Evolutionary conservation across 2,888 invertebrate genomes (phyloP), one percentile per base, ranked within the genome.

Genomic region (Meandrusa payeni): DNA sequence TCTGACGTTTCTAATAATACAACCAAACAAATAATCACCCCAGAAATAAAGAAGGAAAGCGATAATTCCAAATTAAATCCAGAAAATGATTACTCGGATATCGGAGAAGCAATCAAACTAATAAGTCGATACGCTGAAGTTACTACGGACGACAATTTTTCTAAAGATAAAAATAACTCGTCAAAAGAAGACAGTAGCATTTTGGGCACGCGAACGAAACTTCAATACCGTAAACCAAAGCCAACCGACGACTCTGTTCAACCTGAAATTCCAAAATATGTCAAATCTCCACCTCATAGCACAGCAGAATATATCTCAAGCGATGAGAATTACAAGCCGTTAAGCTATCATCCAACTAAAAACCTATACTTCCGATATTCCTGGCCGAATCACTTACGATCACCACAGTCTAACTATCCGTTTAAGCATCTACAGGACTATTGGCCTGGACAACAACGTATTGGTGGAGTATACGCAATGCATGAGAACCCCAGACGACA

Each of bases 51-150:
- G 45, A 75, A 75, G 54, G 64, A 69, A 44, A 58, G 55, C 40
- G 80, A 78, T 42, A 68, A 70, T 54, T 71, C 63, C 40, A 86
- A 87, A 66, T 65, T 87, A 15, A 85, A 74, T 49, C 87, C 87
- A 26, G 87, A 87, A 68, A 81, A 71, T 43, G 87, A 87, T 55
- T 87, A 85, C 48, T 77, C 82, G 9, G 82, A 87, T 49, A 85
- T 87, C 34, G 86, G 86, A 46, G 86, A 87, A 67, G 86, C 87
- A 48, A 86, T 87, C 39, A 87, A 86, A 64, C 58, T 87, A 33
- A 87, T 87, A 53, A 87, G 87, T 55, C 72, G 87, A 49, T 87
- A 82, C 57, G 87, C 87, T 22, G 87, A 86, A 64, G 87, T 87
- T 23, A 85, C 85, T 15, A 87, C 87, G 20, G 87, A 87, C 53